A percentile compares a stretch with the other conserved stretches of the same genome.
Conservation (phyloP, 2,797 vertebrate species). For the Stomatorhinus walkeri region DNA sequence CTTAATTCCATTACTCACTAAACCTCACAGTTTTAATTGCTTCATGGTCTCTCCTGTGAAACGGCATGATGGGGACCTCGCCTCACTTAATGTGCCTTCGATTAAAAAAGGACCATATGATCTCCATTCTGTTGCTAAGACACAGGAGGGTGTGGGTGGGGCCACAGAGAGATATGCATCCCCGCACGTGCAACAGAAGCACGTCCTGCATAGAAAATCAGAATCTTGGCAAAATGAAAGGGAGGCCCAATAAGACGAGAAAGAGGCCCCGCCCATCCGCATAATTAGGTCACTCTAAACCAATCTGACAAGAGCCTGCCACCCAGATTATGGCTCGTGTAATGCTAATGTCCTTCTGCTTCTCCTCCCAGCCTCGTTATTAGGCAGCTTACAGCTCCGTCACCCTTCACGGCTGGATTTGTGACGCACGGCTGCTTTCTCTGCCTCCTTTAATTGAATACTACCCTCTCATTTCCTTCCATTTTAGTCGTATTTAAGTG, state of each 20-base stretch:
- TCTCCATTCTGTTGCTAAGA: neutral
- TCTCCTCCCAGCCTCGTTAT: neutral
- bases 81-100: neutral
- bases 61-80: neutral
- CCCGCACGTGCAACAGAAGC: neutral
- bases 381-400: neutral
- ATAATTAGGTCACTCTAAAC: neutral
- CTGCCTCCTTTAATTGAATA: constrained; percentile 23
- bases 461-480: constrained; percentile 13
- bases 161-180: neutral
- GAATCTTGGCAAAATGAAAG: neutral
- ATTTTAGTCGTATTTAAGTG: neutral
- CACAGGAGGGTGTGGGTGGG: neutral
- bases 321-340: neutral
- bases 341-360: neutral
- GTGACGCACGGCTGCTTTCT: constrained; percentile 6
- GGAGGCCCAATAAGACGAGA: too few species aligned
- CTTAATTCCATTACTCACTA: neutral
- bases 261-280: neutral
- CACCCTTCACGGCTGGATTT: constrained; percentile 10
- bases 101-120: neutral
- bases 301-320: neutral
- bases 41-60: neutral
- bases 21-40: neutral
- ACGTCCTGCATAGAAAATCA: neutral